These are phyloP conservation scores for Salvelinus alpinus DNA, from an alignment of 2,113 vertebrate genomes.

Conservation along the genomic window DNA sequence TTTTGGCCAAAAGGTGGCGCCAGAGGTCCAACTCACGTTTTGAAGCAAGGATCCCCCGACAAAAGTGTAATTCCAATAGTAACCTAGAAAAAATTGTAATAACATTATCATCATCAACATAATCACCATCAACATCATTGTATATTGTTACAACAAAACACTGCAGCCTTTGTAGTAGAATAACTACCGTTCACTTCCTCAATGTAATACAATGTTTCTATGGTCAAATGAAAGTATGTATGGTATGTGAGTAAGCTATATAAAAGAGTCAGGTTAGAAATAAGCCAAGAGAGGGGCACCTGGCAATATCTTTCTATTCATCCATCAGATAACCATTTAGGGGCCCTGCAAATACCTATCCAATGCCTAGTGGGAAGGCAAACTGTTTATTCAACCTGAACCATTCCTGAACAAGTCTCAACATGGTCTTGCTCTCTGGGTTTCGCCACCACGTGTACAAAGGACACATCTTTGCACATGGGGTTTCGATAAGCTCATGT, in stretches of 20 bases:
- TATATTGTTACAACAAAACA: not conserved
- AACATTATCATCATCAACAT: not conserved
- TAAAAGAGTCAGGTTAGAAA: no score
- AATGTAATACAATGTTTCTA: not conserved
- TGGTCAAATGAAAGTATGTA: not conserved
- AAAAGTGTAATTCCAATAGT: slow-evolving; percentile 95
- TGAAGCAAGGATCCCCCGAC: slow-evolving; percentile 97
- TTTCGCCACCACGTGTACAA: no score
- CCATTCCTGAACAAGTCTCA: no score
- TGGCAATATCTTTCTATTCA: no score
- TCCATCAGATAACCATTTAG: no score
- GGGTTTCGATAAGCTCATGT: no score
- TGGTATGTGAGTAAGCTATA: not conserved
- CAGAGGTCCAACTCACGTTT: slow-evolving; percentile 83
- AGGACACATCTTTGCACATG: no score
- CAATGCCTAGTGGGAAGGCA: no score
- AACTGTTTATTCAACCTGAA: no score
- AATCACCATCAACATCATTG: not conserved
- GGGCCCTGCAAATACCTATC: no score
- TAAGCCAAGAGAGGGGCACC: no score
- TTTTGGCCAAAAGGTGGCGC: not conserved
- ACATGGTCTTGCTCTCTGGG: no score
- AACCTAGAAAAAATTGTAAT: slow-evolving; percentile 72
- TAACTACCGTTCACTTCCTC: not conserved
- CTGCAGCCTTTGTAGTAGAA: not conserved